These are phyloP conservation scores for Pherbina coryleti DNA, from an alignment of 2,888 invertebrate genomes.

Conservation along the genomic window DNA sequence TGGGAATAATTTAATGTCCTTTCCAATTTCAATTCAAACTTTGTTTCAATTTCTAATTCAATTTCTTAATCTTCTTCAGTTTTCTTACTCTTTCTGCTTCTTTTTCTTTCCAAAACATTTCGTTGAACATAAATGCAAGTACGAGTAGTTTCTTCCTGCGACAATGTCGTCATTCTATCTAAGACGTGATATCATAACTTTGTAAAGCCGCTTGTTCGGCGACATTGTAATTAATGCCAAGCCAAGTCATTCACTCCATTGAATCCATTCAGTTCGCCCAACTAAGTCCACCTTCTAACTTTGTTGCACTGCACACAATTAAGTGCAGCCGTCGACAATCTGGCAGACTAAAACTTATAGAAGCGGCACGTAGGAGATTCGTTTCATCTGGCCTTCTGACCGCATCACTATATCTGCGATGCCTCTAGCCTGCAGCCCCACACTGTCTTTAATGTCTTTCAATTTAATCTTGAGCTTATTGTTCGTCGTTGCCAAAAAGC, in stretches of 20 bases:
- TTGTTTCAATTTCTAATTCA: too few species aligned
- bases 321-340: constrained; percentile 32
- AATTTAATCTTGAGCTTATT: constrained; percentile 27
- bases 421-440: background rate
- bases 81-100: too few species aligned
- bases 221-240: constrained; percentile 30
- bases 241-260: background rate
- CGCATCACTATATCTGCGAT: background rate
- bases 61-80: too few species aligned
- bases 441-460: background rate
- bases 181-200: background rate
- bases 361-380: too few species aligned
- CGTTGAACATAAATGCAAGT: background rate
- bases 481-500: constrained; percentile 12
- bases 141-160: background rate
- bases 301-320: constrained; percentile 26
- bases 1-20: background rate
- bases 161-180: background rate
- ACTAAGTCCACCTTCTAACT: constrained; percentile 4
- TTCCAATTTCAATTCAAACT: background rate
- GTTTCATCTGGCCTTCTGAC: too few species aligned
- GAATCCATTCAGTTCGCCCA: background rate
- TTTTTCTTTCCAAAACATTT: background rate
- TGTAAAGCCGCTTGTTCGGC: constrained; percentile 11
- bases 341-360: constrained; percentile 7